A percentile compares a stretch with the other conserved stretches of the same genome.
These are phyloP conservation scores for Hippocampus kuda DNA, from an alignment of 2,797 vertebrate genomes.

Conservation along the genomic window DNA sequence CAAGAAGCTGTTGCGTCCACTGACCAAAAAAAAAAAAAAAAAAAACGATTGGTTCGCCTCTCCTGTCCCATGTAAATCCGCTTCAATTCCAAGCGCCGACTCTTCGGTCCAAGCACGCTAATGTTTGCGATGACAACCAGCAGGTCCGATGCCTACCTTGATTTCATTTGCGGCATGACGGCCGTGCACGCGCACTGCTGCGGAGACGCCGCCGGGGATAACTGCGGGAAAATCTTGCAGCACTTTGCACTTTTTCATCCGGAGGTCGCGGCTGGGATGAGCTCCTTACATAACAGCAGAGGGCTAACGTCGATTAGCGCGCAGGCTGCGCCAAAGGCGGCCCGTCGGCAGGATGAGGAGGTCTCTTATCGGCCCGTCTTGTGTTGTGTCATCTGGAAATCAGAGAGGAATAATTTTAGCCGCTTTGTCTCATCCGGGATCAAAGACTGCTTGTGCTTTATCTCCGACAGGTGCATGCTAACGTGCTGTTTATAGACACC, in stretches of 20 bases:
- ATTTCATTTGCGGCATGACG: conserved; percentile 62
- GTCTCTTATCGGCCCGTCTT: conserved; percentile 43
- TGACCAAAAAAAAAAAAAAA: too few species aligned
- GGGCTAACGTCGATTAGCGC: conserved; percentile 31
- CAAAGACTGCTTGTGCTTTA: background rate
- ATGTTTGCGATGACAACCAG: conserved; percentile 38
- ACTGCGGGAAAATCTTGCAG: conserved; percentile 23
- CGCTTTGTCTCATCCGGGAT: conserved; percentile 35
- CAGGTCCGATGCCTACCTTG: conserved; percentile 57
- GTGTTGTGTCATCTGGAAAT: conserved; percentile 38
- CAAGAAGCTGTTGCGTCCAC: too few species aligned
- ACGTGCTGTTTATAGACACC: background rate
- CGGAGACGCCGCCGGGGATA: conserved; percentile 11
- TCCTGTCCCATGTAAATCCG: too few species aligned
- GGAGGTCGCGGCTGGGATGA: conserved; percentile 39
- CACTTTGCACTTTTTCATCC: conserved; percentile 30
- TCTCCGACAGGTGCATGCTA: background rate
- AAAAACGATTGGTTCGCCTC: too few species aligned
- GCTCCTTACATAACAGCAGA: conserved; percentile 55
- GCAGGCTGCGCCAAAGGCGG: conserved; percentile 33
- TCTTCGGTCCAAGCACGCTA: conserved; percentile 38
- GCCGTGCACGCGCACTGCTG: conserved; percentile 10
- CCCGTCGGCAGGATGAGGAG: conserved; percentile 37
- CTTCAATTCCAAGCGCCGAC: too few species aligned
- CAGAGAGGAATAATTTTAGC: conserved; percentile 55